Base-by-base conservation (phyloP, 2,888 invertebrate species). In the Phortica okadai region DNA sequence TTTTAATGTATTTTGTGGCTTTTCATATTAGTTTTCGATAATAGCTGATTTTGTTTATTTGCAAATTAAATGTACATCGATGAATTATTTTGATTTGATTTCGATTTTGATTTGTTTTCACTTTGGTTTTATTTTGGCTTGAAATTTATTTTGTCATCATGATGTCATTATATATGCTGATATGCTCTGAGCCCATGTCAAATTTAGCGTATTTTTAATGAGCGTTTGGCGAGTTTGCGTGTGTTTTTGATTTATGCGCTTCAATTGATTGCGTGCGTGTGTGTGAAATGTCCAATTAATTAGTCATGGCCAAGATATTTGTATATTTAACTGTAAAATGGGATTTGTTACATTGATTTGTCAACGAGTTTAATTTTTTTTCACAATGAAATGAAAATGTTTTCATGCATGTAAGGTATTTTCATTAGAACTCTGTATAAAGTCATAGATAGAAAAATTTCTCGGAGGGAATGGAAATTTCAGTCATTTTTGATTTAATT, bases 41-140 rank as follows among this genome's bases (percentile, higher is more conserved):
- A 62, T 50, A 21, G 7, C n/a, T 11, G 25, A 72, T 72, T 87
- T 84, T 84, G 86, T 86, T 86, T 83, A 84, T 87, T 82, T 83
- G 70, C 44, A 66, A 42, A 10, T 21, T 45, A 44, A 67, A 72
- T 44, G 44, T 67, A 62, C 42, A 54, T 45, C 72, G 74, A 76
- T 80, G 75, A 59, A 59, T 67, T 58, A 62, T 62, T 73, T 62
- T 59, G 62, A 74, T 74, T 74, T 74, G 50, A 74, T 74, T 74
- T 70, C 54, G n/a, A 45, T 44, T 72, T 72, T 25, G 25, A 54
- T 66, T 66, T 66, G 41, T 33, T 72, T 54, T 56, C 72, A 33
- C 25, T 56, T 16, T 56, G 10, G 62, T 25, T 62, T 16, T 62
- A 21, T 62, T 62, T 72, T 54, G 8, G 33, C n/a, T 56, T 21